phyloP scores from a whole-genome alignment of 64 coral and sea anemone species.

The Pachyseris speciosa region DNA sequence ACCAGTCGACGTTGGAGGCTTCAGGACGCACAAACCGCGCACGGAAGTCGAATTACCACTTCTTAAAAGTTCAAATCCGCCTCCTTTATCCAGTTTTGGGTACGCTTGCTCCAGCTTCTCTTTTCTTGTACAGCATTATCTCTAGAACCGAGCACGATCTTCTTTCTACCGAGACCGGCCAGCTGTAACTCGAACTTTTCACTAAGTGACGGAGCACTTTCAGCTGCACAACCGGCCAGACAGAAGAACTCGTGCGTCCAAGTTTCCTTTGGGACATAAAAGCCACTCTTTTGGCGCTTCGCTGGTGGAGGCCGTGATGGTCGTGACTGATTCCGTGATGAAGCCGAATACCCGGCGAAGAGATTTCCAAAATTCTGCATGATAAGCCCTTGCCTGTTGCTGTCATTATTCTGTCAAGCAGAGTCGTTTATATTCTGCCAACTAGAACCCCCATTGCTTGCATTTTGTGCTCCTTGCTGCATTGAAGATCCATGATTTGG shows the following conservation, averaged over 20 bases:
- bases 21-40: not conserved
- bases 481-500: too few relatives aligned
- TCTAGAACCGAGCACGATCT: not conserved
- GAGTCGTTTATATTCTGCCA: too few relatives aligned
- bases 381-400: not conserved
- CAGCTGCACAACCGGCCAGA: conserved; percentile 1
- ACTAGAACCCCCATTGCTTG: too few relatives aligned
- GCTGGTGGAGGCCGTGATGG: conserved; percentile 17
- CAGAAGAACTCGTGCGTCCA: conserved; percentile 30
- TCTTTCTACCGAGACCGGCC: not conserved
- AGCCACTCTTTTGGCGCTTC: conserved; percentile 17
- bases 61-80: conserved; percentile 2
- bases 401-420: not conserved
- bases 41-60: not conserved
- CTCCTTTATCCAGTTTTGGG: not conserved
- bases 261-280: conserved; percentile 13
- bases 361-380: too few relatives aligned
- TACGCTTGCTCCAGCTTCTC: not conserved
- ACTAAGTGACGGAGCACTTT: not conserved
- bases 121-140: not conserved
- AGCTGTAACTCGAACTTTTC: not conserved
- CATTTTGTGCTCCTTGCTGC: too few relatives aligned
- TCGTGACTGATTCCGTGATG: too few relatives aligned
- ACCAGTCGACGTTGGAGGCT: not conserved
- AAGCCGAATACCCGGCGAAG: too few relatives aligned